Percentiles rank a stretch among this genome's conserved stretches.
Evolutionary conservation across 2,797 vertebrate genomes (phyloP).

Genomic region (Gorsachius magnificus): DNA sequence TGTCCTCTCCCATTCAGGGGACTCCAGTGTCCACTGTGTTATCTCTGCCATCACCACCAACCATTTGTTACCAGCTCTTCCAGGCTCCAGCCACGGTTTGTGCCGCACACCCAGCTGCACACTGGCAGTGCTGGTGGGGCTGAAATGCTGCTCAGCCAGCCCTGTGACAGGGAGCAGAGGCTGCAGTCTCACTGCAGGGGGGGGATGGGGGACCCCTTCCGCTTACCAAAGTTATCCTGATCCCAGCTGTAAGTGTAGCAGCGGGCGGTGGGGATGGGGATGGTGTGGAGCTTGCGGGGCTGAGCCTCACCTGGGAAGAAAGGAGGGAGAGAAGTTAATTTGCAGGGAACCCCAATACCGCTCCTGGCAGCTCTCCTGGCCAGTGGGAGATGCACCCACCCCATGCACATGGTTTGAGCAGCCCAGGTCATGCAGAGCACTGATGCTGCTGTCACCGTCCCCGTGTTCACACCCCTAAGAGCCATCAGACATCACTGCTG

Average conservation of each 20-base stretch:
- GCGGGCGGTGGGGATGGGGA: conserved; percentile 87
- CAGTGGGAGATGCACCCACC: background rate
- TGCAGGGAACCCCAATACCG: background rate
- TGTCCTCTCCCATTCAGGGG: background rate
- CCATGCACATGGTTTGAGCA: fast-evolving
- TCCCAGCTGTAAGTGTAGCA: conserved; percentile 93
- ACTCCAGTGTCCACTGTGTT: background rate
- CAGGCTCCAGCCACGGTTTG: background rate
- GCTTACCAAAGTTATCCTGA: conserved; percentile 95
- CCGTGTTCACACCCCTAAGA: background rate
- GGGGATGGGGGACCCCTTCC: too few species aligned
- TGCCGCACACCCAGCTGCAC: fast-evolving
- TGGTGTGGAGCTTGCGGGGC: conserved; percentile 80
- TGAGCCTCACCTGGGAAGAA: conserved; percentile 54
- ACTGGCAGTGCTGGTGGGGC: background rate
- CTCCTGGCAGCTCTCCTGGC: background rate
- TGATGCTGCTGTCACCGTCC: fast-evolving
- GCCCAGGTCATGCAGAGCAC: background rate
- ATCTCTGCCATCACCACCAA: background rate
- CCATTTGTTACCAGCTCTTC: background rate
- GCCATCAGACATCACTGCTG: background rate
- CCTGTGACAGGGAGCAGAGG: background rate
- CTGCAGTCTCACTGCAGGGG: background rate
- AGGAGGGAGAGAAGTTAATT: background rate
- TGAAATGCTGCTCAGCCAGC: background rate